Conservation (phyloP, 2,797 vertebrate species). For the Pelodytes ibericus region DNA sequence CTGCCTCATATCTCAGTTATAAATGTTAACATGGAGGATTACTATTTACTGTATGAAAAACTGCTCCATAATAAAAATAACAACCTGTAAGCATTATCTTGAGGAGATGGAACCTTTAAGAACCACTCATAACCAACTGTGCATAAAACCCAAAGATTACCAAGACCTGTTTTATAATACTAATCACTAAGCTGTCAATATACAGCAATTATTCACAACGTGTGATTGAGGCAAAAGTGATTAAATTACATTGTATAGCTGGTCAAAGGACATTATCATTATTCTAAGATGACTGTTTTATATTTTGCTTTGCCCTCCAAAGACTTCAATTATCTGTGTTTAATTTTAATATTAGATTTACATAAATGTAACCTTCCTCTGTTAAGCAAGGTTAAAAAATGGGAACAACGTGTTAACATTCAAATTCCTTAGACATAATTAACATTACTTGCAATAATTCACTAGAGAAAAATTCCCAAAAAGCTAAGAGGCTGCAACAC, state of each 20-base stretch:
- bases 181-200: neutral
- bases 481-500: conserved; percentile 13
- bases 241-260: neutral
- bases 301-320: conserved; percentile 24
- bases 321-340: conserved; percentile 31
- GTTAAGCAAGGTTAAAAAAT: conserved; percentile 34
- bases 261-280: conserved; percentile 12
- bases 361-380: conserved; percentile 37
- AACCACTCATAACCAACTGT: too few species aligned
- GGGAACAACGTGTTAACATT: conserved; percentile 38
- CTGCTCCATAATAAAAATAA: too few species aligned
- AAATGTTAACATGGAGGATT: too few species aligned
- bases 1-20: too few species aligned
- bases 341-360: conserved; percentile 32
- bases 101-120: too few species aligned
- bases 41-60: too few species aligned
- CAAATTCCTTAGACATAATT: conserved; percentile 33
- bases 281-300: conserved; percentile 30
- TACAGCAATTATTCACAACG: neutral
- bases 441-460: conserved; percentile 22
- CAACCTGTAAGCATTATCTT: too few species aligned
- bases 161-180: neutral
- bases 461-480: conserved; percentile 15
- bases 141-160: too few species aligned
- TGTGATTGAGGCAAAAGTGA: conserved; percentile 10